Evolutionary conservation across 1,140 invertebrate species (phyloP).

Genomic region (Formica selysi): DNA sequence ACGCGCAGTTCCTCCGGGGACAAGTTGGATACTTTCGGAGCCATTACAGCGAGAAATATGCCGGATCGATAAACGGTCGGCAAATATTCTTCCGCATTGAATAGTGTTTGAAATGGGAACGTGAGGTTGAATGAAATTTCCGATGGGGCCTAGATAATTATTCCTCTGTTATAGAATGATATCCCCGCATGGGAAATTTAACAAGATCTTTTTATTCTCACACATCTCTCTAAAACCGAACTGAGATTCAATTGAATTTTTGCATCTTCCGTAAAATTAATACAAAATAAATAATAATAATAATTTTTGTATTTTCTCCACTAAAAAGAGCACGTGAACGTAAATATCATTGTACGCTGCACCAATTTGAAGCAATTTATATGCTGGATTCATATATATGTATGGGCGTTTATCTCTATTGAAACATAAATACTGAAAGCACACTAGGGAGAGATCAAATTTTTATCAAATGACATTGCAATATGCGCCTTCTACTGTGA

Average conservation of each 20-base stretch:
- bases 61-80: constrained; percentile 53
- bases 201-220: neutral
- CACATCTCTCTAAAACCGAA: neutral
- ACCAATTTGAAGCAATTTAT: constrained; percentile 39
- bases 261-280: no score
- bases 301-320: neutral
- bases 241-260: neutral
- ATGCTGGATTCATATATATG: neutral
- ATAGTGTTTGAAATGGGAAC: constrained; percentile 6
- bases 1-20: constrained; percentile 28
- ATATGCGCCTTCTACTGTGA: neutral
- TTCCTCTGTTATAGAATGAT: neutral
- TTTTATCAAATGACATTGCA: constrained; percentile 40
- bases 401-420: constrained; percentile 17
- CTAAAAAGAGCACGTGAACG: neutral
- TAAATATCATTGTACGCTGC: constrained; percentile 10
- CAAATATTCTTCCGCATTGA: constrained; percentile 48
- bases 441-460: constrained; percentile 27
- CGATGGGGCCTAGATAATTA: constrained; percentile 20
- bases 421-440: constrained; percentile 50
- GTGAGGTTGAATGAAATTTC: constrained; percentile 43
- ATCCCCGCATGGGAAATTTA: constrained; percentile 12
- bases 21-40: constrained; percentile 22
- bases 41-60: constrained; percentile 54
- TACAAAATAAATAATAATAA: constrained; percentile 14